These are phyloP conservation scores for Melinaea marsaeus DNA, from an alignment of 2,888 invertebrate species.

Conservation along the genomic window DNA sequence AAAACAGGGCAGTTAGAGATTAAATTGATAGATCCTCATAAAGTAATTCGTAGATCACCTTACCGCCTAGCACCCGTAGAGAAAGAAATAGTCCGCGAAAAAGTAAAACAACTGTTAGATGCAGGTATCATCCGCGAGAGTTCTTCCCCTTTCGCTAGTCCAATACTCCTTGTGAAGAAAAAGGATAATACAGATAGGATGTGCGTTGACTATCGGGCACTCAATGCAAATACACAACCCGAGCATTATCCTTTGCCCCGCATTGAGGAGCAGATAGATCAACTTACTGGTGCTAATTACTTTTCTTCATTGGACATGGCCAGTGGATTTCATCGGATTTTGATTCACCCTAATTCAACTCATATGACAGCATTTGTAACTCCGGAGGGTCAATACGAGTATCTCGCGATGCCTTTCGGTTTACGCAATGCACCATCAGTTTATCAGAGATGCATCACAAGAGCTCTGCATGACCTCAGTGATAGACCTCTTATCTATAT, in stretches of 20 bases:
- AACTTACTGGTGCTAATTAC: neutral
- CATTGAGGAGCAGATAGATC: conserved; percentile 4
- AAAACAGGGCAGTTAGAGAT: conserved; percentile 21
- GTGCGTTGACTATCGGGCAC: neutral
- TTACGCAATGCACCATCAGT: conserved; percentile 39
- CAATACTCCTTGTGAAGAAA: too few species aligned
- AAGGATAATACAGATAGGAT: too few species aligned
- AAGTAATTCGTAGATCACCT: conserved; percentile 17
- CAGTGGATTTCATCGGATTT: conserved; percentile 31
- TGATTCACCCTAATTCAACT: conserved; percentile 26
- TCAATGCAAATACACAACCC: neutral
- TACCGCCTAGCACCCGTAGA: conserved; percentile 32
- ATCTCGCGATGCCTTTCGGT: conserved; percentile 28
- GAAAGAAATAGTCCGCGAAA: conserved; percentile 23
- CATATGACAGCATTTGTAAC: conserved; percentile 29
- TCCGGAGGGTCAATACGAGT: conserved; percentile 29
- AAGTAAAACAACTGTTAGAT: too few species aligned
- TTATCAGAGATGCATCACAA: conserved; percentile 42
- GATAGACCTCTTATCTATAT: conserved; percentile 27
- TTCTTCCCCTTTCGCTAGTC: neutral
- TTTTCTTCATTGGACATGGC: conserved; percentile 20
- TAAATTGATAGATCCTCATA: conserved; percentile 21
- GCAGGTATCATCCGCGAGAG: too few species aligned
- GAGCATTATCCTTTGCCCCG: neutral
- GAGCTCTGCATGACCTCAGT: conserved; percentile 25